These are phyloP conservation scores for Furcifer pardalis DNA, from an alignment of 2,797 vertebrate species.

Conservation along the genomic window DNA sequence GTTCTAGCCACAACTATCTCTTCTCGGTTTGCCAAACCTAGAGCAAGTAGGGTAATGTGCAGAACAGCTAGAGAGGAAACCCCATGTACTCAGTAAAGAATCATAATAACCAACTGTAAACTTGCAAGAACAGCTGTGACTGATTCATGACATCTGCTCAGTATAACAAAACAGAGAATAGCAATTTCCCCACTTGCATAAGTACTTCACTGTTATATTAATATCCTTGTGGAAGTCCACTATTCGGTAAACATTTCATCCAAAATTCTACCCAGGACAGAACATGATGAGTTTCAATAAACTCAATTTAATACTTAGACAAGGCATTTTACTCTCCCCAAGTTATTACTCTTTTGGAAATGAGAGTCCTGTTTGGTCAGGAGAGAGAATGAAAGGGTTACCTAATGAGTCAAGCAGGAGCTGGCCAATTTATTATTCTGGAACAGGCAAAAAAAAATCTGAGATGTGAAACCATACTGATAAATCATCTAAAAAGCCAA, in stretches of 20 bases:
- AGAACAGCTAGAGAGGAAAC: too few relatives aligned
- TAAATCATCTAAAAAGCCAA: conserved; percentile 39
- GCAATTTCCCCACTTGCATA: background rate
- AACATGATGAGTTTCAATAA: conserved; percentile 18
- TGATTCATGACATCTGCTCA: background rate
- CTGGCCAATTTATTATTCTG: conserved; percentile 25
- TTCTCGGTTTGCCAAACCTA: too few relatives aligned
- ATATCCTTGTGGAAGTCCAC: background rate
- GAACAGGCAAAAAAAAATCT: conserved; percentile 28
- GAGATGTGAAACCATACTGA: conserved; percentile 1
- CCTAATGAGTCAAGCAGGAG: conserved; percentile 22
- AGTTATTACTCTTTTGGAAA: conserved; percentile 30
- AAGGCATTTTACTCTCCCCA: background rate
- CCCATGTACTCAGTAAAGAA: too few relatives aligned
- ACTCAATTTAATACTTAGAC: background rate
- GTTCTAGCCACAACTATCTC: too few relatives aligned
- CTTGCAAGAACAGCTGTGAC: background rate
- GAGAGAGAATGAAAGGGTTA: conserved; percentile 13
- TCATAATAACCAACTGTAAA: background rate
- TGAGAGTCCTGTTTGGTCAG: background rate
- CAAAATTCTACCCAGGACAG: conserved; percentile 1
- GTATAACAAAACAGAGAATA: conserved; percentile 4
- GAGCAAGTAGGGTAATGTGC: too few relatives aligned
- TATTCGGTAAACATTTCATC: background rate
- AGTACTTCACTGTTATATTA: conserved; percentile 1